Percentiles rank a stretch among this genome's conserved stretches.
phyloP scores from a whole-genome alignment of 2,113 vertebrate genomes.

The Urocolius indicus region DNA sequence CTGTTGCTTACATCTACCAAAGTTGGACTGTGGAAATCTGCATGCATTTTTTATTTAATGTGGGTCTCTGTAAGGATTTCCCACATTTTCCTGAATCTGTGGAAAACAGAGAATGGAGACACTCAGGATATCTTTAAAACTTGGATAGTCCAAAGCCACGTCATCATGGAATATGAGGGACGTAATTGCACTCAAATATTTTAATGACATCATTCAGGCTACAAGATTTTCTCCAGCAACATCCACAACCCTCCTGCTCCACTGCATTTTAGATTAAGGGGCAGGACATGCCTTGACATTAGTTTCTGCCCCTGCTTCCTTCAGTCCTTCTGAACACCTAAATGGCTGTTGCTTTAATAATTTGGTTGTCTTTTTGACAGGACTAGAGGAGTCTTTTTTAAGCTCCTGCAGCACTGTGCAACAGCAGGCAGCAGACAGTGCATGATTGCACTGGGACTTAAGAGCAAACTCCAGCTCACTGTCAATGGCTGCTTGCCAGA shows the following conservation, averaged over 20 bases:
- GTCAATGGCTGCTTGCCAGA: constrained; percentile 55
- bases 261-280: background rate
- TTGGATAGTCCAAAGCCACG: background rate
- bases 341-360: constrained; percentile 49
- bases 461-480: constrained; percentile 60
- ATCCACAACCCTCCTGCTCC: background rate
- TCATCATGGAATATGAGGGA: background rate
- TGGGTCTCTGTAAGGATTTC: background rate
- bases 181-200: background rate
- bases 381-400: constrained; percentile 48
- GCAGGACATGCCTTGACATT: background rate
- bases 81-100: background rate
- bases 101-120: background rate
- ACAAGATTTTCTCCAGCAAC: background rate
- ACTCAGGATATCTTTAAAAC: background rate
- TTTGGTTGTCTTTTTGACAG: constrained; percentile 64
- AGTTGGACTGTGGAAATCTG: background rate
- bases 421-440: constrained; percentile 65
- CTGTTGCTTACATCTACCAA: background rate
- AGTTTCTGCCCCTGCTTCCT: background rate
- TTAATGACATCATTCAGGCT: background rate
- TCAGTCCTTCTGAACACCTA: constrained; percentile 20
- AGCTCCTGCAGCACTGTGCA: constrained; percentile 57
- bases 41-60: background rate
- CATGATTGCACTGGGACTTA: constrained; percentile 71